Conservation (phyloP, 2,113 vertebrate species). For the Mesembrinibis cayennensis region DNA sequence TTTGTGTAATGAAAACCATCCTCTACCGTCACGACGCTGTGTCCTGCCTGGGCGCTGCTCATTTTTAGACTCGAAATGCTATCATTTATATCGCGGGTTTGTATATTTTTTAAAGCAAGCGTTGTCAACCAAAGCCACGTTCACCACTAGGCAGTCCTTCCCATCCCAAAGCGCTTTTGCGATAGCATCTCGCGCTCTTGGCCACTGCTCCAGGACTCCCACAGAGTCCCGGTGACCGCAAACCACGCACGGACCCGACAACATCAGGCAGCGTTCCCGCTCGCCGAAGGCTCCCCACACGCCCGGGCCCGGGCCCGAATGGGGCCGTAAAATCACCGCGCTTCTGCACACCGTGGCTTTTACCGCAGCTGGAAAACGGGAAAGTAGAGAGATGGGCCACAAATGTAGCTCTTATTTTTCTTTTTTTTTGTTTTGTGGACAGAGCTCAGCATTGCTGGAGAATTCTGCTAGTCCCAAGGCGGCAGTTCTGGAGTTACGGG, state of each 20-base stretch:
- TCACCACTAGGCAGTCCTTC: not conserved
- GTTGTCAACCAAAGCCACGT: not conserved
- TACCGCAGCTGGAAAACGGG: not conserved
- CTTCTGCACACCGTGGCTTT: not conserved
- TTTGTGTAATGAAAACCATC: not conserved
- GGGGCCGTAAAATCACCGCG: accelerated
- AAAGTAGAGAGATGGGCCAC: not conserved
- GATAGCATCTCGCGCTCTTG: not conserved
- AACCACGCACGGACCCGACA: accelerated
- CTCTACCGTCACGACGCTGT: accelerated
- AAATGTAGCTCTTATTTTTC: accelerated
- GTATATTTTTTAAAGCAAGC: not conserved
- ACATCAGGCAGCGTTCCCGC: not conserved
- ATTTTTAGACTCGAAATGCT: not conserved
- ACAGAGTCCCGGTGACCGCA: not conserved
- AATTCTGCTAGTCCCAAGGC: accelerated
- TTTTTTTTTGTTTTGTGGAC: accelerated
- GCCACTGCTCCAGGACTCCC: not conserved
- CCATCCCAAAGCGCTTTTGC: not conserved
- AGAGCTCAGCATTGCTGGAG: not conserved
- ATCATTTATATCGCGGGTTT: not conserved
- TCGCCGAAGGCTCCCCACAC: not conserved
- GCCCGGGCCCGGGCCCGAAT: accelerated
- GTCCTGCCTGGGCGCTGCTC: not conserved
- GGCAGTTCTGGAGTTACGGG: not conserved